Evolutionary conservation across 1,140 invertebrate genomes (phyloP).

Genomic region (Trigoniulus corallinus): DNA sequence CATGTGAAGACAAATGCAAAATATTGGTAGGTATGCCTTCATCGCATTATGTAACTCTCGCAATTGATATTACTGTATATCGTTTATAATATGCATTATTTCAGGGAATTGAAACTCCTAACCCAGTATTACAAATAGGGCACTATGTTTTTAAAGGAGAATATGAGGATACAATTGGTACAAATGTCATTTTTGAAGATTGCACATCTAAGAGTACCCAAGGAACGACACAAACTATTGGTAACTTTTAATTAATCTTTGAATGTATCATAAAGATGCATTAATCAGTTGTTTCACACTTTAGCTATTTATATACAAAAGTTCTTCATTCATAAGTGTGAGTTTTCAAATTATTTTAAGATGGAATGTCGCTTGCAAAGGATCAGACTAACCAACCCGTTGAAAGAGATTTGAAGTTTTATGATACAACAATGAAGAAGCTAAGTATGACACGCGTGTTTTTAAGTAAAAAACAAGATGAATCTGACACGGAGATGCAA

Average conservation of each 20-base stretch:
- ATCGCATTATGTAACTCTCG: background rate
- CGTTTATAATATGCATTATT: background rate
- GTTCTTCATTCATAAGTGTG: no score
- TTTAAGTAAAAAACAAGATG: background rate
- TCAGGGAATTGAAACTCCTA: background rate
- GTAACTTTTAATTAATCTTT: conserved; percentile 1
- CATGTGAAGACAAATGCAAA: background rate
- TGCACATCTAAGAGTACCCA: background rate
- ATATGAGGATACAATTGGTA: conserved; percentile 4
- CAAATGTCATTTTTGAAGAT: conserved; percentile 2
- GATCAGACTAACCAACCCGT: no score
- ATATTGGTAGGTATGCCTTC: background rate
- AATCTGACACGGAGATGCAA: background rate
- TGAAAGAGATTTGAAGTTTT: background rate
- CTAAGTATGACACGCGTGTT: background rate
- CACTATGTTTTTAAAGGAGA: conserved; percentile 1
- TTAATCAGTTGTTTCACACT: background rate
- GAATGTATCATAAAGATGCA: background rate
- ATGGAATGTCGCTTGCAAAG: no score
- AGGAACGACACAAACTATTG: background rate
- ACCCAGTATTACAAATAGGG: conserved; percentile 2
- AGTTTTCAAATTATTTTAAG: no score
- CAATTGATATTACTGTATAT: background rate
- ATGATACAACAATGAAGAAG: background rate
- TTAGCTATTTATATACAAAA: no score